These are phyloP conservation scores for Boloria selene DNA, from an alignment of 2,888 invertebrate species.

Conservation along the genomic window DNA sequence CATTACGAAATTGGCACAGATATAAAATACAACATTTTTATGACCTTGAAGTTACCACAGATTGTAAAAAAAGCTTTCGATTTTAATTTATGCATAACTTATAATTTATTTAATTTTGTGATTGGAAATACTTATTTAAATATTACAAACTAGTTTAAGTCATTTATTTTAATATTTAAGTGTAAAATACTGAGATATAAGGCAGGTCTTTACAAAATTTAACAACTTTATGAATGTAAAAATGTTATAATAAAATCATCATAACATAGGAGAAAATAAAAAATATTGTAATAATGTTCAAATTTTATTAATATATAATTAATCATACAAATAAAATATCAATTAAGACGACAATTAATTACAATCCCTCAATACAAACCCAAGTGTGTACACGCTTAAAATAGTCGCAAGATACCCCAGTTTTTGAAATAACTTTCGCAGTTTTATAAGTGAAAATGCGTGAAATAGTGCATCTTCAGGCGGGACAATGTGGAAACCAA, in stretches of 20 bases:
- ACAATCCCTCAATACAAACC: constrained; percentile 24
- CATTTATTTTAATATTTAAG: no score
- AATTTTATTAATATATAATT: not conserved
- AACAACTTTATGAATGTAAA: no score
- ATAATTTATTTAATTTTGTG: not conserved
- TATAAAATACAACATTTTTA: constrained; percentile 17
- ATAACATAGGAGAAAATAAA: not conserved
- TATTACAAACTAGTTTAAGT: no score
- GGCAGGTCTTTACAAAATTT: no score
- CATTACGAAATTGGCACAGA: constrained; percentile 35
- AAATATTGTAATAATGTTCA: not conserved
- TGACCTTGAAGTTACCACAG: constrained; percentile 17
- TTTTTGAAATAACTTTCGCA: constrained; percentile 46
- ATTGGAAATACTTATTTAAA: not conserved
- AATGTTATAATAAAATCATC: no score
- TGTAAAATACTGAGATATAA: no score
- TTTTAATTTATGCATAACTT: not conserved
- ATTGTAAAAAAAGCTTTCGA: not conserved
- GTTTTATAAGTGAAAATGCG: constrained; percentile 84
- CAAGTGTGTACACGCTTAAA: constrained; percentile 49
- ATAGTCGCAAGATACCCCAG: constrained; percentile 46
- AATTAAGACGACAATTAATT: not conserved
- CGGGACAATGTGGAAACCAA: constrained; percentile 95
- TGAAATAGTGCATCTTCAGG: constrained; percentile 95
- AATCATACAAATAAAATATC: not conserved